Percentiles rank a stretch among this genome's conserved stretches.
phyloP scores from a whole-genome alignment of 2,797 vertebrate species.

The Botia almorhae region DNA sequence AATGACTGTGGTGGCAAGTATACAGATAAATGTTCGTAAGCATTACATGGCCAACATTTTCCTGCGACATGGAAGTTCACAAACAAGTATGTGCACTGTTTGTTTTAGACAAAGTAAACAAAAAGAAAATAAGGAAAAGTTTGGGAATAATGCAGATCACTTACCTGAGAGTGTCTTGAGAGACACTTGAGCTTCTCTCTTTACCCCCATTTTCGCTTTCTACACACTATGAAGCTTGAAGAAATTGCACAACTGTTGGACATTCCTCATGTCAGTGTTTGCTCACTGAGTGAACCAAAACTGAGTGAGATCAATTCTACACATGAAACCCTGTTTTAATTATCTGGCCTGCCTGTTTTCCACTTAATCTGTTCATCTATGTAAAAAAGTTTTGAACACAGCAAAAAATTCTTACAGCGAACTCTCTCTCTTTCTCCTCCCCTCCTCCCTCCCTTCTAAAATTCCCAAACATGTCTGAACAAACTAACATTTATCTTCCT shows the following conservation, averaged over 20 bases:
- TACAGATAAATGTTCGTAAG: neutral
- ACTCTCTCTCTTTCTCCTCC: conserved; percentile 56
- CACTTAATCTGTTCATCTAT: conserved; percentile 48
- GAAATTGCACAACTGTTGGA: conserved; percentile 74
- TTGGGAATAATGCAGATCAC: conserved; percentile 49
- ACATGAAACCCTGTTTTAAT: conserved; percentile 51
- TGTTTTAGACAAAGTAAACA: conserved; percentile 26
- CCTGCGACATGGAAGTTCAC: conserved; percentile 6
- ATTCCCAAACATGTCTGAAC: conserved; percentile 88
- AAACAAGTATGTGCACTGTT: conserved; percentile 7
- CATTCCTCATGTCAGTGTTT: conserved; percentile 63
- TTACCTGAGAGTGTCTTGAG: conserved; percentile 75
- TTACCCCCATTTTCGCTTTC: conserved; percentile 58
- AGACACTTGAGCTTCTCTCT: conserved; percentile 49
- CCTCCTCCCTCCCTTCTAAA: conserved; percentile 74
- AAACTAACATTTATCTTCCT: conserved; percentile 81
- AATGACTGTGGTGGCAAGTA: neutral
- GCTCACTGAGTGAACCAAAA: conserved; percentile 61
- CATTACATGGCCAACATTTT: neutral
- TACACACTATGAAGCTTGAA: conserved; percentile 62
- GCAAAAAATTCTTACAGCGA: conserved; percentile 64
- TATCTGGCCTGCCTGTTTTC: conserved; percentile 21
- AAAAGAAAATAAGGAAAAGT: neutral
- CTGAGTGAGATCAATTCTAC: conserved; percentile 55
- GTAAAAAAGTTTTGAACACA: conserved; percentile 67